Conservation (phyloP, 1,140 invertebrate species). For the Cecropterus lyciades region DNA sequence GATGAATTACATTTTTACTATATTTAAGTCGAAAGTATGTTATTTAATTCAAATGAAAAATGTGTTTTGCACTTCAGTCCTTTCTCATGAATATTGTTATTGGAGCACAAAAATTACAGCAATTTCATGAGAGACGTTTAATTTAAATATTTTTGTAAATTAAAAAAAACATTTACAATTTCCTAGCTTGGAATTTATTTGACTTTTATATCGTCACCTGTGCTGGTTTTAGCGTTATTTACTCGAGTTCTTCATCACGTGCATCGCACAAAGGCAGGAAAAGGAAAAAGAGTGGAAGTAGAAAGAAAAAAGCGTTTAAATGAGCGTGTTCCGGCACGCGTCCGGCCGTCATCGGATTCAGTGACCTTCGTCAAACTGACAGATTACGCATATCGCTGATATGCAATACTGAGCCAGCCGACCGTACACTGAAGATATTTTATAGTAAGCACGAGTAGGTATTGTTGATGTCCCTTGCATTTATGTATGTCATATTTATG, state of each 20-base stretch:
- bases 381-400: conserved; percentile 69
- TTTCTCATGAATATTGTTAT: too few relatives aligned
- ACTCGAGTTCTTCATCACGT: conserved; percentile 12
- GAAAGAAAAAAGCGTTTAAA: conserved; percentile 52
- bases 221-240: conserved; percentile 9
- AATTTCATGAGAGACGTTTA: too few relatives aligned
- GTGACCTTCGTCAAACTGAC: conserved; percentile 78
- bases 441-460: background rate
- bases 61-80: too few relatives aligned
- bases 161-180: too few relatives aligned
- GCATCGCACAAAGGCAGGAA: conserved; percentile 19
- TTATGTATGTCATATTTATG: background rate
- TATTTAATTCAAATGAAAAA: too few relatives aligned
- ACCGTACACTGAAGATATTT: conserved; percentile 37
- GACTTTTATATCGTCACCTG: background rate
- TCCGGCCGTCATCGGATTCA: conserved; percentile 44
- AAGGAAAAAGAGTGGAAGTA: conserved; percentile 21
- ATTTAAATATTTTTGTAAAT: too few relatives aligned
- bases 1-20: background rate
- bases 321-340: conserved; percentile 68
- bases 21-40: background rate
- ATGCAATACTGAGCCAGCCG: conserved; percentile 55
- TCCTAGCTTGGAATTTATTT: too few relatives aligned
- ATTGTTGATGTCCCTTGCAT: background rate
- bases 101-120: too few relatives aligned